Base-by-base conservation (phyloP, 2,888 invertebrate genomes). In the Mechanitis messenoides region DNA sequence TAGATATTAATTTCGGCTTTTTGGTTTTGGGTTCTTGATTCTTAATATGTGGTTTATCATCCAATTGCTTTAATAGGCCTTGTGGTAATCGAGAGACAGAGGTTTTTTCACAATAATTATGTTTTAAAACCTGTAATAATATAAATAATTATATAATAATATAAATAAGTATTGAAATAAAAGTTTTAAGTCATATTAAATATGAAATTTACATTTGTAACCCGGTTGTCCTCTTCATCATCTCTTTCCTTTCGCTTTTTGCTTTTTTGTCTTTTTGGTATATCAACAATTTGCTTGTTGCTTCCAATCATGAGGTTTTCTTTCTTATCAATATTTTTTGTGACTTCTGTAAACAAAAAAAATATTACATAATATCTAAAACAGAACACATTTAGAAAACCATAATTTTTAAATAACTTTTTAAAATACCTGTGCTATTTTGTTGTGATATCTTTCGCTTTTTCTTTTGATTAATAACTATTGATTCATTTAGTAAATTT, bases 241-340 rank as follows among this genome's bases (percentile, higher is more conserved):
- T 84, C 84, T 62, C 80, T 77, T 58, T 77, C 69, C 69, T 87
- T 87, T 42, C 88, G 76, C 69, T 88, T 87, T 66, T 79, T 85
- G 60, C 66, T 70, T 61, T 70, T 76, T 55, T 74, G 55, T 45
- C 45, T 56, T 33, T 53, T 56, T 53, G 11, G 31, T 12, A 53
- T 47, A 38, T 45, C 56, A 31, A 50, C 50, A 31, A 7, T 31
- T 31, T 9, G 31, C 50, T 50, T 31, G 9, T 31, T 50, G n/a
- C 12, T 11, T 28, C n/a, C 45, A 38, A 47, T 33, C 20, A 54
- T 55, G 45, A 56, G 38, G 0, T 28, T 42, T 12, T 45, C 20
- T 11, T 6, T 20, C 28, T 38, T 2, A 45, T 55, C 38, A 33
- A 2, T 35, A 20, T 57, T 46, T 54, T 12, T 53, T 55, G 31